A percentile compares a stretch with the other conserved stretches of the same genome.
These are phyloP conservation scores for Triplophysa bombifrons DNA, from an alignment of 2,797 vertebrate genomes.

Conservation along the genomic window DNA sequence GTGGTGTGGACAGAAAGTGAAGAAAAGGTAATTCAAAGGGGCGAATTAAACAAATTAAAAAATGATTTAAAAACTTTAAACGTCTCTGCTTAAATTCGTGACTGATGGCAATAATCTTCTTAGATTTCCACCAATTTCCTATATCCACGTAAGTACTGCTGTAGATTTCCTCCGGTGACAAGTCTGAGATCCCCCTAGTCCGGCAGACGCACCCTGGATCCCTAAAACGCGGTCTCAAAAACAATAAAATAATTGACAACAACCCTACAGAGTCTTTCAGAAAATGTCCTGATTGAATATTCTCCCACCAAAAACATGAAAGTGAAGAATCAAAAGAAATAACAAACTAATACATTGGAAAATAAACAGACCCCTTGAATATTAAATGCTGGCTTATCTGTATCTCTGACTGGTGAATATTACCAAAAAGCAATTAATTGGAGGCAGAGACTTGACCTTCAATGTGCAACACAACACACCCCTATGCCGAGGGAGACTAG, in stretches of 20 bases:
- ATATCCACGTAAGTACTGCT: conserved; percentile 61
- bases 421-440: conserved; percentile 71
- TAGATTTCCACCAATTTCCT: conserved; percentile 63
- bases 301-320: conserved; percentile 33
- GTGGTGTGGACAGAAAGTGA: background rate
- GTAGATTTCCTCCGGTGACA: conserved; percentile 63
- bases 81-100: conserved; percentile 51
- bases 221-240: conserved; percentile 63
- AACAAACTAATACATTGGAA: conserved; percentile 50
- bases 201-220: conserved; percentile 64
- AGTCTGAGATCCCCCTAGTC: conserved; percentile 63
- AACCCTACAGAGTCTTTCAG: conserved; percentile 57
- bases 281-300: conserved; percentile 57
- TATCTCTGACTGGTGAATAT: conserved; percentile 63
- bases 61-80: conserved; percentile 27
- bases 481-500: conserved; percentile 66
- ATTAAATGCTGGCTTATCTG: conserved; percentile 68
- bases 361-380: conserved; percentile 68
- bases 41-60: conserved; percentile 7
- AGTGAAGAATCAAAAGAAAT: conserved; percentile 21
- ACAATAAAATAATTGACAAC: conserved; percentile 70
- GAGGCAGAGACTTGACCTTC: conserved; percentile 72
- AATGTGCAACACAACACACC: conserved; percentile 65
- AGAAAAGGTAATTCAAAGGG: conserved; percentile 24
- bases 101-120: conserved; percentile 67